Evolutionary conservation across 1,140 invertebrate genomes (phyloP).

Genomic region (Drosophila arizonae): DNA sequence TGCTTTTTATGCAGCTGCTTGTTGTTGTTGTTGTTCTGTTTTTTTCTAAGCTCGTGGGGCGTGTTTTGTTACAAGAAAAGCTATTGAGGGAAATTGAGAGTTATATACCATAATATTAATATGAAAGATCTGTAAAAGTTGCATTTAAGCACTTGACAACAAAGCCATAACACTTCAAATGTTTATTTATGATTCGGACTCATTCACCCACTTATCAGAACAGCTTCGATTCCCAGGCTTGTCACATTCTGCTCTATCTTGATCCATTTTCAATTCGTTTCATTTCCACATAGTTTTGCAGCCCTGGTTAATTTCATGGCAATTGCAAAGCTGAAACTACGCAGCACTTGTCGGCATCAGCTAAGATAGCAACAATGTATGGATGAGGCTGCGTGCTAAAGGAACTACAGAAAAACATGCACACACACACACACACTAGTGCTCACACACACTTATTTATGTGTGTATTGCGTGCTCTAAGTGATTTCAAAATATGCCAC

Average conservation of each 20-base stretch:
- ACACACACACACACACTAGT: conserved; percentile 18
- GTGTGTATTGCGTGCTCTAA: conserved; percentile 42
- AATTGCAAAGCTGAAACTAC: conserved; percentile 68
- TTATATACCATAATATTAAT: no score
- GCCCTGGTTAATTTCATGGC: conserved; percentile 16
- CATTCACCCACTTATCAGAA: no score
- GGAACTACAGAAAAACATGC: conserved; percentile 19
- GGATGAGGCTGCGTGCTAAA: conserved; percentile 57
- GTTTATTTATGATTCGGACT: no score
- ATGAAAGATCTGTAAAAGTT: no score
- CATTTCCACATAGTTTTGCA: neutral
- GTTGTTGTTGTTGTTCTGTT: neutral
- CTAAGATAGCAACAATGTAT: conserved; percentile 29
- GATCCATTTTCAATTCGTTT: neutral
- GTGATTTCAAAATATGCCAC: conserved; percentile 53
- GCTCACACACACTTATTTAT: conserved; percentile 13
- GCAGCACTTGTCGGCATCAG: conserved; percentile 53
- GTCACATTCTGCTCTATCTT: no score
- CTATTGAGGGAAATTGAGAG: no score
- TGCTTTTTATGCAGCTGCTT: neutral
- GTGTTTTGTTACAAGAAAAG: no score
- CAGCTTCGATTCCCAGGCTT: no score
- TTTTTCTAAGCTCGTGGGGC: neutral
- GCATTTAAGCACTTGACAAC: no score
- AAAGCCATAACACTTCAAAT: no score